Conservation (phyloP, 2,888 invertebrate species). For the Gastracanthus pulcherrimus region DNA sequence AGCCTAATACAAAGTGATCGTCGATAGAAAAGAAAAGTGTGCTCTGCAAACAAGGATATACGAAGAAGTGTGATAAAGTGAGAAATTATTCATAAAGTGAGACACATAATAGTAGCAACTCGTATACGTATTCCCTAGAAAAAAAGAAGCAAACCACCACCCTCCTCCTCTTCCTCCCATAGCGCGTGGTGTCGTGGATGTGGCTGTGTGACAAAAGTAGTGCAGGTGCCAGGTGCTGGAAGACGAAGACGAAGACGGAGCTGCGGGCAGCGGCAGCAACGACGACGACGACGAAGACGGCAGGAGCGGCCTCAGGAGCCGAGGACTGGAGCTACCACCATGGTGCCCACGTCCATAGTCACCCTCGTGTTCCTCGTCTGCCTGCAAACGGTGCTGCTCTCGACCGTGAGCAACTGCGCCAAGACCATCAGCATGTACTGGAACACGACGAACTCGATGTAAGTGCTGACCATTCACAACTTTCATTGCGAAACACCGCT, state of each 20-base stretch:
- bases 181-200: conserved; percentile 63
- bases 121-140: too few species aligned
- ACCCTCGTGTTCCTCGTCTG: conserved; percentile 79
- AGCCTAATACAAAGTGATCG: not conserved
- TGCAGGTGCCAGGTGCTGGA: conserved; percentile 67
- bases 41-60: not conserved
- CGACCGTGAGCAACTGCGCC: conserved; percentile 86
- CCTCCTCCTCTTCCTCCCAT: not conserved
- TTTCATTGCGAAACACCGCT: too few species aligned
- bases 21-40: not conserved
- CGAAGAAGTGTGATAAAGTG: not conserved
- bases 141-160: too few species aligned
- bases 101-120: not conserved
- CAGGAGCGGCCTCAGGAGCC: conserved; percentile 4
- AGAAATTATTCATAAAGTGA: not conserved
- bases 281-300: not conserved
- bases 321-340: conserved; percentile 63
- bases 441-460: conserved; percentile 94
- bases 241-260: conserved; percentile 60
- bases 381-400: conserved; percentile 82
- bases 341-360: conserved; percentile 76
- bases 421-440: conserved; percentile 93
- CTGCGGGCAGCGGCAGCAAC: too few species aligned
- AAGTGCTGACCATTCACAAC: conserved; percentile 75
- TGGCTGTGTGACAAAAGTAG: conserved; percentile 65